These are phyloP conservation scores for Aramus guarauna DNA, from an alignment of 2,113 vertebrate genomes.

Conservation along the genomic window DNA sequence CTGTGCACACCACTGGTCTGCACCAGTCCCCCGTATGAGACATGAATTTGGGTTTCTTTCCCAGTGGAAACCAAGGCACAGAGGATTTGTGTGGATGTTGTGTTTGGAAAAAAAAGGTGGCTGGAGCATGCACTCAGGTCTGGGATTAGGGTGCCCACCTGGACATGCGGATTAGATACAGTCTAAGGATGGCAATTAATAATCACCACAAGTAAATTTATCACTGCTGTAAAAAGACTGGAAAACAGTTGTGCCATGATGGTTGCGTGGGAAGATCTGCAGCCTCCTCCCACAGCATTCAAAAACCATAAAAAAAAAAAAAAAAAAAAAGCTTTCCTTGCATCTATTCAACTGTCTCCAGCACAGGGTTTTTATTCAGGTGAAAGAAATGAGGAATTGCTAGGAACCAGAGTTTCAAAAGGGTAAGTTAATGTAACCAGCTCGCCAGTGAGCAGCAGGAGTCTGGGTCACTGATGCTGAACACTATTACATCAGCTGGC, in stretches of 20 bases:
- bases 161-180: background rate
- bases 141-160: background rate
- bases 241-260: background rate
- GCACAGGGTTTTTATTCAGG: background rate
- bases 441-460: accelerated
- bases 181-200: background rate
- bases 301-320: background rate
- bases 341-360: background rate
- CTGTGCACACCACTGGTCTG: background rate
- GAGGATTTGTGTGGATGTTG: background rate
- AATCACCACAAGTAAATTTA: background rate
- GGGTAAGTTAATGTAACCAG: background rate
- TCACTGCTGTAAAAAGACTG: background rate
- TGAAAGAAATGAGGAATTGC: background rate
- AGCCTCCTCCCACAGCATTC: background rate
- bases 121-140: background rate
- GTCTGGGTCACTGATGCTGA: background rate
- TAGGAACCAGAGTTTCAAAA: background rate
- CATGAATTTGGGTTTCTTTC: background rate
- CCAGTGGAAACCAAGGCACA: background rate
- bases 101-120: background rate
- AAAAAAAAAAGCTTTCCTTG: background rate
- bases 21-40: background rate
- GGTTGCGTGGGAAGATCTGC: background rate
- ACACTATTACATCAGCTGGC: background rate